A percentile compares a stretch with the other conserved stretches of the same genome.
These are phyloP conservation scores for Apogon hyalosoma DNA, from an alignment of 2,797 vertebrate species.

Conservation along the genomic window DNA sequence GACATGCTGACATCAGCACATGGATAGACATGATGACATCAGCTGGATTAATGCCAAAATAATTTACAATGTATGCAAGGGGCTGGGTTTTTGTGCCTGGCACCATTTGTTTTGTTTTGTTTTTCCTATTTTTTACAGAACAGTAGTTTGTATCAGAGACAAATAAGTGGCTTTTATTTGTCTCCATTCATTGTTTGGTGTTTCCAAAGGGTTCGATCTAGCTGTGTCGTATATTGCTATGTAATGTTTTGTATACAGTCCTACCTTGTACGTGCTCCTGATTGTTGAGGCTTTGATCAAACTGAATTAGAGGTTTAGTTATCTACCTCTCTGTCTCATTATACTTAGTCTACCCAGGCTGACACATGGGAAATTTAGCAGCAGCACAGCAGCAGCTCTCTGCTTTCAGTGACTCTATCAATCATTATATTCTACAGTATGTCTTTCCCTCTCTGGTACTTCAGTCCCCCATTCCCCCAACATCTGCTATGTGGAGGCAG, in stretches of 20 bases:
- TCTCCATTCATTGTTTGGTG: background rate
- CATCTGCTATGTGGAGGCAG: conserved; percentile 73
- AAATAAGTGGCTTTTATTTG: conserved; percentile 8
- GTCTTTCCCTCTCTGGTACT: conserved; percentile 66
- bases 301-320: conserved; percentile 48
- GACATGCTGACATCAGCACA: no score
- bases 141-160: background rate
- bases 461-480: conserved; percentile 67
- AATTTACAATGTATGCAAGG: no score
- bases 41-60: no score
- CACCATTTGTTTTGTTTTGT: background rate
- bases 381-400: conserved; percentile 44
- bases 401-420: conserved; percentile 71
- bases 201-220: background rate
- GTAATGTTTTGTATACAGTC: conserved; percentile 10
- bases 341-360: conserved; percentile 38
- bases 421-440: conserved; percentile 66
- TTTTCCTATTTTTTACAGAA: background rate
- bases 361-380: conserved; percentile 71
- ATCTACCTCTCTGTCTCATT: conserved; percentile 48
- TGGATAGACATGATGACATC: no score
- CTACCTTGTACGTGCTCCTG: background rate
- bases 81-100: no score
- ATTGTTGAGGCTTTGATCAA: conserved; percentile 38
- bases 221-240: no score